Percentiles rank a stretch among this genome's conserved stretches.
These are phyloP conservation scores for Charadrius vociferus DNA, from an alignment of 2,113 vertebrate genomes.

Conservation along the genomic window DNA sequence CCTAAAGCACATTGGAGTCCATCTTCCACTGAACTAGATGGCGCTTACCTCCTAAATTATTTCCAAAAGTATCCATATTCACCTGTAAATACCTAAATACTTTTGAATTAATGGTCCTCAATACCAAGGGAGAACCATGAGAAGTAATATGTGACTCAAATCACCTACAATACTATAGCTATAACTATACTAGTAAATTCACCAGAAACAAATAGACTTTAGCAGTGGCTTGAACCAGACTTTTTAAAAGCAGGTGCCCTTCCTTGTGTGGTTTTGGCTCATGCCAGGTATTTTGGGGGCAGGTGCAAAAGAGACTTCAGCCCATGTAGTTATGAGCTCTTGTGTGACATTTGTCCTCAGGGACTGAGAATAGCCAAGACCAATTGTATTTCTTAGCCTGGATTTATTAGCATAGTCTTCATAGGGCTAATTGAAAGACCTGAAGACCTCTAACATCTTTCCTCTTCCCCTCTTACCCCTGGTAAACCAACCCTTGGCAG, in stretches of 20 bases:
- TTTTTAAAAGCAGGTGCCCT: neutral
- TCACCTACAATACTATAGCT: neutral
- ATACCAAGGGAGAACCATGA: neutral
- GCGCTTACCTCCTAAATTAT: neutral
- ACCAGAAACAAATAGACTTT: neutral
- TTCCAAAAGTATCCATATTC: neutral
- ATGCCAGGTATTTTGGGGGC: neutral
- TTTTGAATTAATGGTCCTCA: neutral
- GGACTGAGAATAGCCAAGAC: fast-evolving
- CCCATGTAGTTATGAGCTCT: neutral
- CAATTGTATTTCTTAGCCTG: neutral
- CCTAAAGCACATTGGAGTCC: neutral
- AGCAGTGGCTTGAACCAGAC: neutral
- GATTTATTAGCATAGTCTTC: neutral
- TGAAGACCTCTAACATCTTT: neutral
- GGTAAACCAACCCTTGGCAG: neutral
- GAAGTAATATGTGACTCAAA: neutral
- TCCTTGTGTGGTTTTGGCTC: neutral
- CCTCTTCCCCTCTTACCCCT: neutral
- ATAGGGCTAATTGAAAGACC: neutral
- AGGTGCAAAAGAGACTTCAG: neutral
- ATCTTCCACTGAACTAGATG: neutral
- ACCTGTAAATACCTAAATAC: neutral
- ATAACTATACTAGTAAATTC: neutral
- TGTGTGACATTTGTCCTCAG: neutral